A percentile compares a stretch with the other conserved stretches of the same genome.
These are phyloP conservation scores for Sebastes iracundus DNA, from an alignment of 2,797 vertebrate species.

Conservation along the genomic window DNA sequence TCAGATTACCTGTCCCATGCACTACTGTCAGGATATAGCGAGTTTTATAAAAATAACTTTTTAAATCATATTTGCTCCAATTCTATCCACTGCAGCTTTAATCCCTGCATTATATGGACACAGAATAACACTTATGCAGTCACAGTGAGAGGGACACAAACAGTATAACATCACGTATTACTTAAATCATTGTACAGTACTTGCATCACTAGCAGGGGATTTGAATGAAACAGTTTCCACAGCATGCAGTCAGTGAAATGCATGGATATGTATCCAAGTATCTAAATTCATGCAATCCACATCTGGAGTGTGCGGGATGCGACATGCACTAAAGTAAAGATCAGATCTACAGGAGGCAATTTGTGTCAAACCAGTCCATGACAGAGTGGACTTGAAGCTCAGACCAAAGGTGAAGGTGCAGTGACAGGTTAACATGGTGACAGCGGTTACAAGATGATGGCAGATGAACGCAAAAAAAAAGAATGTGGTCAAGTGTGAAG, in stretches of 20 bases:
- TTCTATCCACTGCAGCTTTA: neutral
- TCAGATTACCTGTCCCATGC: neutral
- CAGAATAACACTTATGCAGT: constrained; percentile 40
- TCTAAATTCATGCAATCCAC: constrained; percentile 25
- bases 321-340: constrained; percentile 25
- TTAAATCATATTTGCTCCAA: neutral
- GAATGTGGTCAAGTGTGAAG: constrained; percentile 54
- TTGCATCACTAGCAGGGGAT: constrained; percentile 41
- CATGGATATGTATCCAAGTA: neutral
- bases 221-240: constrained; percentile 39
- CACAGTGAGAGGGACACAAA: constrained; percentile 31
- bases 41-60: neutral
- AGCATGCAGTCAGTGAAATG: constrained; percentile 28
- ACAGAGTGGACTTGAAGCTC: constrained; percentile 29
- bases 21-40: neutral
- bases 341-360: constrained; percentile 18
- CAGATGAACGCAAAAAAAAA: constrained; percentile 10
- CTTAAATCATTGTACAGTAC: constrained; percentile 26
- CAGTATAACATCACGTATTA: constrained; percentile 44
- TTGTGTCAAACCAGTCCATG: constrained; percentile 37
- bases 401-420: constrained; percentile 30
- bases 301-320: constrained; percentile 9
- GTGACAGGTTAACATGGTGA: constrained; percentile 29
- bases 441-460: constrained; percentile 36
- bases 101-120: constrained; percentile 27